Evolutionary conservation across 2,888 invertebrate species (phyloP), one percentile per base, ranked within the genome.

Genomic region (Pyrrhia umbra): DNA sequence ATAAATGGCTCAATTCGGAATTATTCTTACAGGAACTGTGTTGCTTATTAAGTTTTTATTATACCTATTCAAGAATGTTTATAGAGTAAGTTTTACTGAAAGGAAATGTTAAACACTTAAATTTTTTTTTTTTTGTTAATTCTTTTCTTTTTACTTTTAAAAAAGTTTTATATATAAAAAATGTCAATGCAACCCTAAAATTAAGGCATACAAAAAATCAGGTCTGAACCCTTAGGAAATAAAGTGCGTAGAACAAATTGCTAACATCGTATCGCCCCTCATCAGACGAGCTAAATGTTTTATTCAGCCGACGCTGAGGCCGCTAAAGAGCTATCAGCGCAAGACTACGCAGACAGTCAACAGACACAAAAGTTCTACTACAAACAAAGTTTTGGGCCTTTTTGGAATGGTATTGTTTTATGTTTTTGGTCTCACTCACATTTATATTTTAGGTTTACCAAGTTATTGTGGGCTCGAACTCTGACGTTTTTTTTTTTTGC

Each of bases 271-370:
- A 69, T 65, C 67, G 46, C 55, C 42, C 16, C 60, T 69, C 75
- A 75, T 68, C 80, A 62, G 59, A 27, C 52, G 27, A 55, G 42
- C 54, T 69, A 69, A 77, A 80, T 80, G 75, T 79, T 75, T 79
- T 80, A 79, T 80, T 79, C 81, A 80, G 49, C 4, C 40, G 43
- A 30, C 57, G 3, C 54, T 56, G 55, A 52, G 16, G 20, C 54
- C 56, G 46, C 60, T 67, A 65, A 71, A 77, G 47, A 40, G 68
- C 75, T 62, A 69, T 62, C 52, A 69, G 39, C 15, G 5, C 13
- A 37, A 20, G 2, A 42, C 8, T 34, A 10, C 9, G 18, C 18
- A 62, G 52, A 75, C 34, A 25, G 10, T 21, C 15, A 9, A 39
- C 18, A 57, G 23, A 56, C 46, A 15, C 46, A 65, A 51, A 65